These are phyloP conservation scores for Melanocharis versteri DNA, from an alignment of 2,113 vertebrate genomes.

Conservation along the genomic window DNA sequence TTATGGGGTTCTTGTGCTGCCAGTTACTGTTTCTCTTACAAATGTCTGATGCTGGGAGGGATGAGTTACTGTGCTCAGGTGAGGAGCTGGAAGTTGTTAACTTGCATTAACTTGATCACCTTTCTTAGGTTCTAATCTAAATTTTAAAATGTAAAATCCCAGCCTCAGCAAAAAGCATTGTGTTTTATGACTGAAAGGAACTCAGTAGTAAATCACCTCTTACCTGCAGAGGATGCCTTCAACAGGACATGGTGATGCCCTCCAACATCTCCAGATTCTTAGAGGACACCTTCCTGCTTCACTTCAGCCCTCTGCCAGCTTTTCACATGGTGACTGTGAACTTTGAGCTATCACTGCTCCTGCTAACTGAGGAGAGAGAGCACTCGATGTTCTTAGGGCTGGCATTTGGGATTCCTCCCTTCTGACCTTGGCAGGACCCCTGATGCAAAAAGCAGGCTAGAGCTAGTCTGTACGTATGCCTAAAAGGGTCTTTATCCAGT, in stretches of 20 bases:
- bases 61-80: not conserved
- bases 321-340: not conserved
- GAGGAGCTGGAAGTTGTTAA: not conserved
- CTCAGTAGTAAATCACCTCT: not conserved
- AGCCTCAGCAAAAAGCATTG: rapidly evolving
- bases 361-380: not conserved
- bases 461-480: not conserved
- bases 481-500: not conserved
- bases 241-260: not conserved
- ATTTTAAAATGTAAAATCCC: not conserved
- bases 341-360: not conserved
- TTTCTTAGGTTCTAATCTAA: not conserved
- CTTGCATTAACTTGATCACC: not conserved
- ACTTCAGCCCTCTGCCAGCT: not conserved
- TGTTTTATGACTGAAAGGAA: not conserved
- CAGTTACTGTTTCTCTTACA: not conserved
- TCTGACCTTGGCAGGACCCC: not conserved
- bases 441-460: not conserved
- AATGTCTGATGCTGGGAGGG: not conserved
- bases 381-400: not conserved
- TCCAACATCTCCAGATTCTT: not conserved
- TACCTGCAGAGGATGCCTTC: not conserved
- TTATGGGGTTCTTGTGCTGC: not conserved
- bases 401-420: not conserved
- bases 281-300: not conserved